Percentiles rank a stretch among this genome's conserved stretches.
Evolutionary conservation across 30 jellyfish, hydroid and myxozoan genomes (phyloP).

Genomic region (Phacellophora camtschatica): DNA sequence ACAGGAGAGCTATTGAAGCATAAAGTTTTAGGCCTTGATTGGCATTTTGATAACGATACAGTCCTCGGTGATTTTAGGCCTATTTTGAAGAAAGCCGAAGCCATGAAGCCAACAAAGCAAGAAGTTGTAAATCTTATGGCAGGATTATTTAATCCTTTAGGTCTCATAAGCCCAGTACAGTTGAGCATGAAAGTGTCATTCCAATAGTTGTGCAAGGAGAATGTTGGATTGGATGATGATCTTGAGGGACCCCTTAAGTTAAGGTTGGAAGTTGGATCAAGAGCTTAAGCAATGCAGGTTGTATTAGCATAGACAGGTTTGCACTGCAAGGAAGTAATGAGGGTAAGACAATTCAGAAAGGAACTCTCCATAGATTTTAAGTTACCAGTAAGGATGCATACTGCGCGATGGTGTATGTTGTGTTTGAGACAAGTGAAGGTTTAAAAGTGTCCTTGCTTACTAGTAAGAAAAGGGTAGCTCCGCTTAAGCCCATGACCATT

Average conservation of each 20-base stretch:
- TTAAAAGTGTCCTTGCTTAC: neutral
- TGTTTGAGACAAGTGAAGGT: neutral
- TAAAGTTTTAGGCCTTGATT: slow-evolving; percentile 23
- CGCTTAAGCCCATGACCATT: slow-evolving; percentile 20
- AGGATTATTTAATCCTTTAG: slow-evolving; percentile 11
- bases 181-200: neutral
- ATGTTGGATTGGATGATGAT: slow-evolving; percentile 23
- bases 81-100: neutral
- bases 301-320: neutral
- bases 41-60: slow-evolving; percentile 16
- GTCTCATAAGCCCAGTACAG: slow-evolving; percentile 4
- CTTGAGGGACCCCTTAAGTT: slow-evolving; percentile 11
- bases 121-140: neutral
- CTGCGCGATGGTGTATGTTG: slow-evolving; percentile 10
- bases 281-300: slow-evolving; percentile 2
- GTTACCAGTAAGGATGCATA: slow-evolving; percentile 13
- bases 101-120: neutral
- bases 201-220: neutral
- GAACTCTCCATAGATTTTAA: neutral
- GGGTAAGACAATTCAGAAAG: neutral
- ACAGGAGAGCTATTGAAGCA: neutral
- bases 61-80: neutral
- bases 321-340: neutral
- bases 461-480: slow-evolving; percentile 38
- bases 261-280: neutral